phyloP scores from a whole-genome alignment of 2,113 vertebrate species.

The Thamnophis sirtalis region DNA sequence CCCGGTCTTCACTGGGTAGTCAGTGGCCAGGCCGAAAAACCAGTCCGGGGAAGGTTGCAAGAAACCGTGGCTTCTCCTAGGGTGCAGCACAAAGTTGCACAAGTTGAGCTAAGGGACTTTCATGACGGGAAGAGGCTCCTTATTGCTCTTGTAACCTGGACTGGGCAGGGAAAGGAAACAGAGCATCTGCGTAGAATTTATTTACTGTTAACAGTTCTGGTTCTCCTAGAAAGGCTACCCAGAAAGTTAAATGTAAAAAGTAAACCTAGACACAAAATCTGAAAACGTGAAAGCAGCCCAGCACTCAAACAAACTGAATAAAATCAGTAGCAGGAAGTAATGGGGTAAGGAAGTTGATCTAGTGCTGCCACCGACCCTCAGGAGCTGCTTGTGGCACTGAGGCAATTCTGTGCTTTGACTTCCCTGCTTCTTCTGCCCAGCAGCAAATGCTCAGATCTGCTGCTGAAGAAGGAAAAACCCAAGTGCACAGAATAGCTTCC shows the following conservation, averaged over 20 bases:
- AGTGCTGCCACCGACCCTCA: neutral
- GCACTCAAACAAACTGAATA: neutral
- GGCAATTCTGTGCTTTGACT: neutral
- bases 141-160: neutral
- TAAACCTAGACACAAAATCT: neutral
- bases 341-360: neutral
- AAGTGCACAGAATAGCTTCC: neutral
- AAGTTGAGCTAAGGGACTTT: neutral
- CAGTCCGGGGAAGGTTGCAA: neutral
- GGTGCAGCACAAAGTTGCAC: neutral
- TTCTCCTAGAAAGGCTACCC: neutral
- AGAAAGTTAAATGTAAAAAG: neutral
- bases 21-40: neutral
- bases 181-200: neutral
- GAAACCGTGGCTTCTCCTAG: accelerated
- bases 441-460: neutral
- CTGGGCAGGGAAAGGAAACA: neutral
- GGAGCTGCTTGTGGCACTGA: neutral
- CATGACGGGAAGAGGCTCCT: neutral
- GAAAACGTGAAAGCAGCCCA: neutral
- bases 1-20: neutral
- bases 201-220: neutral
- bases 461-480: neutral
- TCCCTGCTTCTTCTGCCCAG: neutral
- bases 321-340: neutral